These are phyloP conservation scores for Ispidina lecontei DNA, from an alignment of 2,797 vertebrate genomes.

Conservation along the genomic window DNA sequence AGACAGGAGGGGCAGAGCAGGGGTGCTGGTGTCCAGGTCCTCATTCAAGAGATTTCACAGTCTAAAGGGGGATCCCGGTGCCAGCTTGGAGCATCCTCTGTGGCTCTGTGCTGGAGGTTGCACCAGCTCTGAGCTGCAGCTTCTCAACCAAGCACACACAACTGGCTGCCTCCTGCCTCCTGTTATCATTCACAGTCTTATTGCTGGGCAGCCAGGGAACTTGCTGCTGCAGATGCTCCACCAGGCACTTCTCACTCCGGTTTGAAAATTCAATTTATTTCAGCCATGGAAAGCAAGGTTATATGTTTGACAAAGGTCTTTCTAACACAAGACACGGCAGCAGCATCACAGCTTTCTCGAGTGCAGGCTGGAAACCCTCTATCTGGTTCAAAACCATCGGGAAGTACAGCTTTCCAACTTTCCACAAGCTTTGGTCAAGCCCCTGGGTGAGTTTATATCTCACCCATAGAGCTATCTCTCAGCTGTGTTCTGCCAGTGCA, in stretches of 20 bases:
- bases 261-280: not conserved
- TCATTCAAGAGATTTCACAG: not conserved
- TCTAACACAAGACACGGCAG: not conserved
- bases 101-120: not conserved
- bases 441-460: not conserved
- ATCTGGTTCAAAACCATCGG: not conserved
- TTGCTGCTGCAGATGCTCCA: not conserved
- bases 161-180: not conserved
- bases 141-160: accelerated
- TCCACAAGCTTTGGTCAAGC: not conserved
- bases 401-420: not conserved
- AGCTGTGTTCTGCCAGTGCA: not conserved
- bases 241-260: not conserved
- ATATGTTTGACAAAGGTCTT: not conserved
- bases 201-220: not conserved
- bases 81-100: accelerated
- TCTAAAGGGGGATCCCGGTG: not conserved
- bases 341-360: not conserved
- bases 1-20: not conserved
- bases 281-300: not conserved
- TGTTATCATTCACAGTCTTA: not conserved
- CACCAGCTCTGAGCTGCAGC: not conserved
- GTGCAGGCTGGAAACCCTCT: not conserved
- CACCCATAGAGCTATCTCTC: not conserved
- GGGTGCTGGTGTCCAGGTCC: not conserved